Evolutionary conservation across 2,888 invertebrate genomes (phyloP).

Genomic region (Lasioglossum calceatum): DNA sequence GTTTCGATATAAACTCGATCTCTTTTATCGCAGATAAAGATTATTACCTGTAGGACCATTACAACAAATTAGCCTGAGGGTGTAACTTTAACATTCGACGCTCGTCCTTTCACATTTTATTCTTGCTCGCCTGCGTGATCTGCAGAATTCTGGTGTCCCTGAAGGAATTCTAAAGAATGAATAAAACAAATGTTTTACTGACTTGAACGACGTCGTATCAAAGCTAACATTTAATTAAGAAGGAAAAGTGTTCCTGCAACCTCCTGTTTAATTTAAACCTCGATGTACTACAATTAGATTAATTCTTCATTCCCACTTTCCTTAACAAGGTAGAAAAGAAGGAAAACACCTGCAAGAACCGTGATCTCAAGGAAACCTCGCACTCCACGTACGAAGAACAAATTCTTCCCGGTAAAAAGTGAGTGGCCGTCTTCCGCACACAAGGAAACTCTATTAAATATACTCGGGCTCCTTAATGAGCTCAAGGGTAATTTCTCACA

Average conservation of each 20-base stretch:
- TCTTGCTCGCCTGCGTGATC: not conserved
- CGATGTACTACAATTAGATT: not conserved
- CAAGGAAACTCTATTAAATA: slow-evolving; percentile 27
- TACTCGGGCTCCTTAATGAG: slow-evolving; percentile 22
- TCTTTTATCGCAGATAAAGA: slow-evolving; percentile 72
- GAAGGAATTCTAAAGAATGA: not conserved
- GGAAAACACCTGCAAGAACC: not conserved
- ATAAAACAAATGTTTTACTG: not conserved
- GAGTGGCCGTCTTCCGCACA: slow-evolving; percentile 4
- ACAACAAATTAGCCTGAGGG: slow-evolving; percentile 34
- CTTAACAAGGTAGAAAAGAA: not conserved
- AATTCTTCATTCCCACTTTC: not conserved
- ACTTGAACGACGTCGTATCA: not conserved
- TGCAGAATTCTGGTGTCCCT: not conserved
- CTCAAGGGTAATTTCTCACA: slow-evolving; percentile 45
- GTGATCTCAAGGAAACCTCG: not conserved
- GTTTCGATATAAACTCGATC: slow-evolving; percentile 66
- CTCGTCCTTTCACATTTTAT: slow-evolving; percentile 34
- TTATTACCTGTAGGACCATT: slow-evolving; percentile 61
- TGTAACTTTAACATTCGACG: slow-evolving; percentile 35
- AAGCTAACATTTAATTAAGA: not conserved
- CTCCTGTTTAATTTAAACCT: not conserved
- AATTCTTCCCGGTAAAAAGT: not conserved
- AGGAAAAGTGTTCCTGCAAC: not conserved
- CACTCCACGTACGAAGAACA: not conserved